Evolutionary conservation across 1,140 invertebrate species (phyloP).

Genomic region (Pantala flavescens): DNA sequence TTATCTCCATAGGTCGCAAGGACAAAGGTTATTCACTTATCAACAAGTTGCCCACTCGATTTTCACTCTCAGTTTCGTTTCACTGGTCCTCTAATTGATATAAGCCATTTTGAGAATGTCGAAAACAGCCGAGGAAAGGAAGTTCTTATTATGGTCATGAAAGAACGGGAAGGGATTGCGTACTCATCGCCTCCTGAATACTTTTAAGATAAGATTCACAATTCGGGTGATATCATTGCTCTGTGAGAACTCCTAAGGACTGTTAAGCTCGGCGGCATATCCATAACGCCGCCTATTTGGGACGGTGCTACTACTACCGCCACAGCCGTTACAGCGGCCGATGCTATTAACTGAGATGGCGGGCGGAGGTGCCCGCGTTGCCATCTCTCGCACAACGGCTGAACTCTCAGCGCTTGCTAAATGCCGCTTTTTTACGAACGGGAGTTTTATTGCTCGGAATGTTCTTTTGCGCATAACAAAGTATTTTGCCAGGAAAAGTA

Average conservation of each 20-base stretch:
- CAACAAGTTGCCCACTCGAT: no score
- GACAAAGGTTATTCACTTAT: no score
- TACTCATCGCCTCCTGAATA: neutral
- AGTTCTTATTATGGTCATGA: no score
- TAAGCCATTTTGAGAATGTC: no score
- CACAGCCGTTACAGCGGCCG: neutral
- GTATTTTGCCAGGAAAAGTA: no score
- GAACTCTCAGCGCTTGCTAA: neutral
- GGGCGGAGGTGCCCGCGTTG: neutral
- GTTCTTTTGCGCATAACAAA: no score
- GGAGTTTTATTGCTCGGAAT: no score
- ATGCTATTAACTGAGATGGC: slow-evolving; percentile 1
- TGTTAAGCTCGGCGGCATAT: neutral
- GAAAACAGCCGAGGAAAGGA: no score
- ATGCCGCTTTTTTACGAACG: no score
- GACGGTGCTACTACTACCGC: neutral
- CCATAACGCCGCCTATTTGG: slow-evolving; percentile 7
- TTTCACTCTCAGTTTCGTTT: no score
- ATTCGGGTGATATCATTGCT: neutral
- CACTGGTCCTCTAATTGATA: no score
- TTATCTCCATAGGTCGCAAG: no score
- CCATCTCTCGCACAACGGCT: neutral
- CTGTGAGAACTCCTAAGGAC: neutral
- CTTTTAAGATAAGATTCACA: neutral
- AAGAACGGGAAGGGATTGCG: neutral